Conservation (phyloP, 2,113 vertebrate species). For the Manacus vitellinus region DNA sequence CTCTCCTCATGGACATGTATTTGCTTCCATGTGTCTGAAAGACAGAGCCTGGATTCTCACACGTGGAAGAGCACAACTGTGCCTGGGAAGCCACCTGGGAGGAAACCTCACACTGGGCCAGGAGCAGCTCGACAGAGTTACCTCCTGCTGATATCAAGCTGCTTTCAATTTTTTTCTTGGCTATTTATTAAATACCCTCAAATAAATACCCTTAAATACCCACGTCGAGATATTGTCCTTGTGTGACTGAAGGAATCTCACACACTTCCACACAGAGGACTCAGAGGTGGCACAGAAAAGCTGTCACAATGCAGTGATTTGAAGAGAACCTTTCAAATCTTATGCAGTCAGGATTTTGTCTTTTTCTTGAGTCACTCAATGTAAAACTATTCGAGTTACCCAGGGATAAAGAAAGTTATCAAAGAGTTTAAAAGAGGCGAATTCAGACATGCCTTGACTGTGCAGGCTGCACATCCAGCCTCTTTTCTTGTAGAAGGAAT, state of each 20-base stretch:
- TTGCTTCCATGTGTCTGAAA: rapidly evolving
- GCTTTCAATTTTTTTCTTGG: not conserved
- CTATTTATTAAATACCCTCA: not conserved
- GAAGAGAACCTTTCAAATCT: not conserved
- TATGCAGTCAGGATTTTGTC: not conserved
- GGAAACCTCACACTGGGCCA: rapidly evolving
- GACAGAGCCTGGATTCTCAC: not conserved
- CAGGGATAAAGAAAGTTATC: not conserved
- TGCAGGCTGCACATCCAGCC: not conserved
- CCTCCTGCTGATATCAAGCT: not conserved
- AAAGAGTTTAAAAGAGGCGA: constrained; percentile 19
- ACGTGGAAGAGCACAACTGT: not conserved
- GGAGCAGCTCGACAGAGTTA: not conserved
- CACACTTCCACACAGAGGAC: not conserved
- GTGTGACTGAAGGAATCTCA: not conserved
- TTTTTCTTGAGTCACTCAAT: not conserved
- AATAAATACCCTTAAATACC: not conserved
- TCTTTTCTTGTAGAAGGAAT: not conserved
- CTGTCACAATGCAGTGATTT: not conserved
- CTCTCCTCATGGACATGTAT: rapidly evolving
- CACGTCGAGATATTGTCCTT: not conserved
- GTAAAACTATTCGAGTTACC: not conserved
- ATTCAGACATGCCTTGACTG: constrained; percentile 17
- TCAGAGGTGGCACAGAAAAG: not conserved
- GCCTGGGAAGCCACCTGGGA: rapidly evolving